phyloP scores from a whole-genome alignment of 2,888 invertebrate species.

The Bombylius major region DNA sequence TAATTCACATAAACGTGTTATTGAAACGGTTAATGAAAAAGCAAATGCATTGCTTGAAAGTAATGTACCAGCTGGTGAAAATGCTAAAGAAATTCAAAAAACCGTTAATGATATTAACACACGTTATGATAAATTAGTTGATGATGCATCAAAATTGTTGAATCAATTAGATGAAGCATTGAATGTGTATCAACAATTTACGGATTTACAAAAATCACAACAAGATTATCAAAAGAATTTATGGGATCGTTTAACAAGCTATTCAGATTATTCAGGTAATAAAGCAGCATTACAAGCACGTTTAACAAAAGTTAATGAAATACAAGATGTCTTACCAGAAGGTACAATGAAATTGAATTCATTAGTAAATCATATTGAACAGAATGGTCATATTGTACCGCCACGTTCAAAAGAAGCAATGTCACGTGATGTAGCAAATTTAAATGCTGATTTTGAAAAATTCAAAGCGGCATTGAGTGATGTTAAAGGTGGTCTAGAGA shows the following conservation, averaged over 20 bases:
- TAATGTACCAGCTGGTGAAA: slow-evolving; percentile 30
- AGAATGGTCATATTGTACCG: slow-evolving; percentile 56
- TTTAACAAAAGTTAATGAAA: slow-evolving; percentile 64
- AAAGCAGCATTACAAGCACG: slow-evolving; percentile 73
- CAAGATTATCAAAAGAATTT: slow-evolving; percentile 84
- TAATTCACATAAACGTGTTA: slow-evolving; percentile 74
- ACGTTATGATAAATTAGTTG: slow-evolving; percentile 59
- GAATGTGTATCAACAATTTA: slow-evolving; percentile 75
- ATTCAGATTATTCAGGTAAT: slow-evolving; percentile 78
- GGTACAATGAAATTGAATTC: slow-evolving; percentile 66
- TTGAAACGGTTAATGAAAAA: slow-evolving; percentile 83
- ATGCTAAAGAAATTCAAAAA: slow-evolving; percentile 46
- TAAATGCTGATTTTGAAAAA: slow-evolving; percentile 74
- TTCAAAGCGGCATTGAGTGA: slow-evolving; percentile 64
- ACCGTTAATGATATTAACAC: slow-evolving; percentile 60
- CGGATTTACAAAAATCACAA: slow-evolving; percentile 71
- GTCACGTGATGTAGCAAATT: slow-evolving; percentile 65
- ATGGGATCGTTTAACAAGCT: slow-evolving; percentile 72
- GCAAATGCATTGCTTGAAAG: slow-evolving; percentile 56
- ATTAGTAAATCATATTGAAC: slow-evolving; percentile 59
- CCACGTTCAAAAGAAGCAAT: slow-evolving; percentile 73
- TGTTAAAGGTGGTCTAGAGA: slow-evolving; percentile 65
- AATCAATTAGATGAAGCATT: slow-evolving; percentile 60
- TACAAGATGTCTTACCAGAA: slow-evolving; percentile 64
- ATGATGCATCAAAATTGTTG: slow-evolving; percentile 53